Percentiles rank a stretch among this genome's conserved stretches.
Conservation (phyloP, 2,888 invertebrate species). For the Maniola hyperantus region DNA sequence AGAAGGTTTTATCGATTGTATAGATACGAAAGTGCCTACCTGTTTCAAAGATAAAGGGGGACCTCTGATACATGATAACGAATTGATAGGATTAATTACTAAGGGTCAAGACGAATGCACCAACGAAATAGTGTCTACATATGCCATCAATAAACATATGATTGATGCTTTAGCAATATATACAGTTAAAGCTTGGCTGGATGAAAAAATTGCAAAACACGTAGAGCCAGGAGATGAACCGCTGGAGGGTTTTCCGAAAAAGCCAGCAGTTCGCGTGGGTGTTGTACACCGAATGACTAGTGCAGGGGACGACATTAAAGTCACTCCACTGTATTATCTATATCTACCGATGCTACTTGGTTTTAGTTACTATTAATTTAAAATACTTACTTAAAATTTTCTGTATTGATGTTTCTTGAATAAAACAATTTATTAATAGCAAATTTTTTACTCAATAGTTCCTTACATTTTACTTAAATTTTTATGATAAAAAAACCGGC, state of each 20-base stretch:
- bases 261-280: slow-evolving; percentile 46
- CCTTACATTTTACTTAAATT: no score
- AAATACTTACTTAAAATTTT: not conserved
- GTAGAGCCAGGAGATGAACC: slow-evolving; percentile 51
- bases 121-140: slow-evolving; percentile 61
- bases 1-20: slow-evolving; percentile 64
- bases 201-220: slow-evolving; percentile 64
- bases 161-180: slow-evolving; percentile 62
- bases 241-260: slow-evolving; percentile 56
- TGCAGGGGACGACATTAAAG: slow-evolving; percentile 24
- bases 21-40: slow-evolving; percentile 66
- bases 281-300: slow-evolving; percentile 47
- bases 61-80: slow-evolving; percentile 62
- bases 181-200: slow-evolving; percentile 68
- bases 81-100: slow-evolving; percentile 64
- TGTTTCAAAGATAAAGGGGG: slow-evolving; percentile 73
- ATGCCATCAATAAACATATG: slow-evolving; percentile 64
- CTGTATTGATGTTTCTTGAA: not conserved
- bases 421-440: not conserved
- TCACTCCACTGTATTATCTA: slow-evolving; percentile 18
- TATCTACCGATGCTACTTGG: slow-evolving; percentile 20
- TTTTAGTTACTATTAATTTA: slow-evolving; percentile 12
- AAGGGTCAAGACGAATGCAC: slow-evolving; percentile 63
- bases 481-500: no score
- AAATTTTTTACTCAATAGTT: not conserved